Percentiles rank a stretch among this genome's conserved stretches.
These are phyloP conservation scores for Epirrita christyi DNA, from an alignment of 2,888 invertebrate genomes.

Conservation along the genomic window DNA sequence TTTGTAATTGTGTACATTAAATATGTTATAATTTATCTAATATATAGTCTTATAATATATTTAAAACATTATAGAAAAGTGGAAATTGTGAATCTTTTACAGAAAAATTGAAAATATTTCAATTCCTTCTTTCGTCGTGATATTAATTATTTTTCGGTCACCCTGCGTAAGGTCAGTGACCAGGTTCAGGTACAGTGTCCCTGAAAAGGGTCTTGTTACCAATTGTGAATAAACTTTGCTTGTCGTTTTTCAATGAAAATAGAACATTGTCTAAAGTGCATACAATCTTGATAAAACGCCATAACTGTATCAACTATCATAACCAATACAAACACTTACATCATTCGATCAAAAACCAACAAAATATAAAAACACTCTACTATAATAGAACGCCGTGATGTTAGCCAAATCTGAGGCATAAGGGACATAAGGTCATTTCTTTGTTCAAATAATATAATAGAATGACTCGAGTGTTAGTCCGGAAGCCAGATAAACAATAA, in stretches of 20 bases:
- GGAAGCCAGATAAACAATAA: background rate
- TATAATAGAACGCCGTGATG: constrained; percentile 72
- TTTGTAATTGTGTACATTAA: too few relatives aligned
- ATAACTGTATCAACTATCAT: background rate
- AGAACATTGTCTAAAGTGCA: background rate
- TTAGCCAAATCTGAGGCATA: constrained; percentile 67
- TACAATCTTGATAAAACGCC: background rate
- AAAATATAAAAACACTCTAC: constrained; percentile 43
- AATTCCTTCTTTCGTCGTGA: too few relatives aligned
- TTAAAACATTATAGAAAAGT: too few relatives aligned
- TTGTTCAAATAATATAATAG: constrained; percentile 57
- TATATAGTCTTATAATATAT: too few relatives aligned
- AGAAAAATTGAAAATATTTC: too few relatives aligned
- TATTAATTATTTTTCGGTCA: too few relatives aligned
- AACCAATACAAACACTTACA: constrained; percentile 16
- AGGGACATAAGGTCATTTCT: constrained; percentile 57
- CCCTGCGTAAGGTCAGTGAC: too few relatives aligned
- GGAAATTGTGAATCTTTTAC: too few relatives aligned
- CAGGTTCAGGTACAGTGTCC: too few relatives aligned
- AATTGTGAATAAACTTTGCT: too few relatives aligned
- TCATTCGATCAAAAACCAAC: constrained; percentile 27
- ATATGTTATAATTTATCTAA: too few relatives aligned
- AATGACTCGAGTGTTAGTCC: constrained; percentile 26
- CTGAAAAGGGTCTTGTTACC: too few relatives aligned
- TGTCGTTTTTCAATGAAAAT: background rate